Evolutionary conservation across 2,113 vertebrate species (phyloP).

Genomic region (Gopherus evgoodei): DNA sequence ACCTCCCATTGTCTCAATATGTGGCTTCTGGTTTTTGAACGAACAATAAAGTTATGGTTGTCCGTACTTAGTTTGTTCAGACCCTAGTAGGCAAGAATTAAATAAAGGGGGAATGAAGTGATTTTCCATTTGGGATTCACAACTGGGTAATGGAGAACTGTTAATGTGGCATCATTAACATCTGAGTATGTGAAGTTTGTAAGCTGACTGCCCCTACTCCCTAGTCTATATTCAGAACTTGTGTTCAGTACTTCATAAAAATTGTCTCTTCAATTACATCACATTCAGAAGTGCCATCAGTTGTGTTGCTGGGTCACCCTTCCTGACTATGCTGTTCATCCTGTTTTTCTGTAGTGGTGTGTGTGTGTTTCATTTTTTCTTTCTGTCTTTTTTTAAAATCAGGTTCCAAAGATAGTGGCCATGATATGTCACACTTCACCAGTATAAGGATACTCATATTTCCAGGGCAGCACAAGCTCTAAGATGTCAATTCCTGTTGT

Average conservation of each 20-base stretch:
- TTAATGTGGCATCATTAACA: neutral
- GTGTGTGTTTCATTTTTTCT: neutral
- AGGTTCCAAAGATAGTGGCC: neutral
- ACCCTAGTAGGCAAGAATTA: too few species aligned
- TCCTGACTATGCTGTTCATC: neutral
- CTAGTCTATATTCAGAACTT: neutral
- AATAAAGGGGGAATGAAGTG: too few species aligned
- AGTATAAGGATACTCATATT: neutral
- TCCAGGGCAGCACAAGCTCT: neutral
- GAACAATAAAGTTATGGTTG: neutral
- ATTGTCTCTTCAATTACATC: neutral
- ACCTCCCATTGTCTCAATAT: neutral
- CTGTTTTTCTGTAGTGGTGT: neutral
- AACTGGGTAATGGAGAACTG: too few species aligned
- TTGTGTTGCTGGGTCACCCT: neutral
- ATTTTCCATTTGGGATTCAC: too few species aligned
- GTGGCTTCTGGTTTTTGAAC: neutral
- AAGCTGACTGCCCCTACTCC: neutral
- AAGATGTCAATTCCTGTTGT: neutral
- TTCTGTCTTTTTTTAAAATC: neutral
- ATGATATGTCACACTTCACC: neutral
- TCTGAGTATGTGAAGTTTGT: neutral
- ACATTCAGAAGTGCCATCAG: neutral
- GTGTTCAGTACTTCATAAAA: neutral
- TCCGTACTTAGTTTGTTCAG: too few species aligned